Evolutionary conservation across 92 coral and sea anemone genomes (phyloP).

Genomic region (Metridium senile): DNA sequence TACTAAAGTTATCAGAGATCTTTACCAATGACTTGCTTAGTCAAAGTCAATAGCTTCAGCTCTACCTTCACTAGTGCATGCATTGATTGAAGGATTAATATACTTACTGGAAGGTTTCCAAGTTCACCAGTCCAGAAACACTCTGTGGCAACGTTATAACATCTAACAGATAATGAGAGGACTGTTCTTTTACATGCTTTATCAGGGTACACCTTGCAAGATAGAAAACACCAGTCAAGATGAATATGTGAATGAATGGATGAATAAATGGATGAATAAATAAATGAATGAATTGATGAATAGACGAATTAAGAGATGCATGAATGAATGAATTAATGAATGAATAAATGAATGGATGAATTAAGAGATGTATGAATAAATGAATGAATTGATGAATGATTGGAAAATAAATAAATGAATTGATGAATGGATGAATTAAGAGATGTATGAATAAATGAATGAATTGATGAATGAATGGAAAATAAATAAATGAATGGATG

Average conservation of each 20-base stretch:
- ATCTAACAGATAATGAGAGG: slow-evolving; percentile 79
- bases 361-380: neutral
- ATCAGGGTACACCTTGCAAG: slow-evolving; percentile 89
- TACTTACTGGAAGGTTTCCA: slow-evolving; percentile 86
- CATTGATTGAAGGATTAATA: neutral
- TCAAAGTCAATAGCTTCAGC: neutral
- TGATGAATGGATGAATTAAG: no score
- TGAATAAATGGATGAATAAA: neutral
- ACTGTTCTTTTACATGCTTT: slow-evolving; percentile 97
- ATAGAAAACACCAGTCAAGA: slow-evolving; percentile 1
- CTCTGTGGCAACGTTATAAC: slow-evolving; percentile 85
- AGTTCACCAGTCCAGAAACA: slow-evolving; percentile 98
- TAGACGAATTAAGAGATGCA: neutral
- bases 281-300: neutral
- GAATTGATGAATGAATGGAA: no score
- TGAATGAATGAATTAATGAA: neutral
- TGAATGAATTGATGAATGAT: neutral
- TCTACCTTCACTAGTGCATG: no score
- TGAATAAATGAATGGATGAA: neutral
- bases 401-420: neutral
- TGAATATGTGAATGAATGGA: neutral
- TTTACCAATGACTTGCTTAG: neutral
- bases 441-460: no score
- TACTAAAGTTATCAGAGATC: neutral
- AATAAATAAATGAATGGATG: no score